Conservation (phyloP, 64 coral and sea anemone species). For the Actinia tenebrosa region DNA sequence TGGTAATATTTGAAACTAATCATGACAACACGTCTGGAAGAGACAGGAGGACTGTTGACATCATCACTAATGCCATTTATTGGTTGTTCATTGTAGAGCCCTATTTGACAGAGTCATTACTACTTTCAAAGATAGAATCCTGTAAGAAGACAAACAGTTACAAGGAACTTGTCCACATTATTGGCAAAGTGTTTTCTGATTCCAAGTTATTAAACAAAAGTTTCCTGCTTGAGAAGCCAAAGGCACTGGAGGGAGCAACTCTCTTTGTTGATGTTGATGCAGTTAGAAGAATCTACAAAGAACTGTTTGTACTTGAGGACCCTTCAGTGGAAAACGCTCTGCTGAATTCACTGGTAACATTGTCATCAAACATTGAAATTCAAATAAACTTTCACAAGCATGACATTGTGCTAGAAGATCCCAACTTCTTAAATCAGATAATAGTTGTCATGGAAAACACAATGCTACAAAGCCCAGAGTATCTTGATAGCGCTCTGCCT, state of each 20-base stretch:
- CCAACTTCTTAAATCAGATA: slow-evolving; percentile 82
- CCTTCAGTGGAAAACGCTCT: slow-evolving; percentile 87
- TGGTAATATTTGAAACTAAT: too few relatives aligned
- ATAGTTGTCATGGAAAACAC: slow-evolving; percentile 89
- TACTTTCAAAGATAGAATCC: slow-evolving; percentile 50
- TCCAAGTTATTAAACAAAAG: slow-evolving; percentile 84
- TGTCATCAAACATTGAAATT: slow-evolving; percentile 75
- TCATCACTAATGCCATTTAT: background rate
- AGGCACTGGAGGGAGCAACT: slow-evolving; percentile 13
- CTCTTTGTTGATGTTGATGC: slow-evolving; percentile 88
- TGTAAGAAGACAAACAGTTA: slow-evolving; percentile 63
- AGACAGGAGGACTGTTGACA: too few relatives aligned
- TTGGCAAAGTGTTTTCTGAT: slow-evolving; percentile 89
- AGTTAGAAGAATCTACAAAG: slow-evolving; percentile 56
- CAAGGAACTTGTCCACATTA: slow-evolving; percentile 74
- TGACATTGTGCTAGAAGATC: slow-evolving; percentile 31
- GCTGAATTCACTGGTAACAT: slow-evolving; percentile 69
- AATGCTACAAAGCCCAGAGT: slow-evolving; percentile 92
- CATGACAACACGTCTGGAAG: too few relatives aligned
- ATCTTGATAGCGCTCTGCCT: slow-evolving; percentile 80
- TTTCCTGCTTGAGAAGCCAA: slow-evolving; percentile 52
- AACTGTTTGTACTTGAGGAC: slow-evolving; percentile 65
- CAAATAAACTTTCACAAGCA: slow-evolving; percentile 50
- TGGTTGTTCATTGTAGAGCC: slow-evolving; percentile 50
- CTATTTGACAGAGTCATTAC: slow-evolving; percentile 54